Evolutionary conservation across 2,888 invertebrate species (phyloP).

Genomic region (Sphecodes monilicornis): DNA sequence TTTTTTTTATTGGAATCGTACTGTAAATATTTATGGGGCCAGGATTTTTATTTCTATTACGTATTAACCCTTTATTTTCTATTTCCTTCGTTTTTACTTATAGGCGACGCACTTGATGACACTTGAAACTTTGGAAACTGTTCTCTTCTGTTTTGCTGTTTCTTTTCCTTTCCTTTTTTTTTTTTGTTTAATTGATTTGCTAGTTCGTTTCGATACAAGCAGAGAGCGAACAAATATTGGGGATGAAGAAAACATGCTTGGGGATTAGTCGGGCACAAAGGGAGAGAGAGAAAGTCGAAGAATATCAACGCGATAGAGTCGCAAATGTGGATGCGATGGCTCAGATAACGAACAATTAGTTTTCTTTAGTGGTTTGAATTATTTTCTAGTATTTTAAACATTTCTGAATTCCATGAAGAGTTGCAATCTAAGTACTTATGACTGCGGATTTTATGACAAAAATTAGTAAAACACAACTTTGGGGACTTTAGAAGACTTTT

Average conservation of each 20-base stretch:
- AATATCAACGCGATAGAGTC: slow-evolving; percentile 33
- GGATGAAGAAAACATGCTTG: slow-evolving; percentile 47
- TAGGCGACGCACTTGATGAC: not conserved
- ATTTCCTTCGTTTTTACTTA: too few species aligned
- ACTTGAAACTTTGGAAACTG: not conserved
- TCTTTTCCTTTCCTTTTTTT: not conserved
- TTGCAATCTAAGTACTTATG: too few species aligned
- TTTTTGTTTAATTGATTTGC: not conserved
- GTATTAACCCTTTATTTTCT: too few species aligned
- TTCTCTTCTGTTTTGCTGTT: not conserved
- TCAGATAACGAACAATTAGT: slow-evolving; percentile 30
- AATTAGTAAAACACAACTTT: too few species aligned
- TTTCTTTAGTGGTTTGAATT: too few species aligned
- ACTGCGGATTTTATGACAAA: too few species aligned
- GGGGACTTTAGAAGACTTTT: too few species aligned
- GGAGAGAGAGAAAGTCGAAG: slow-evolving; percentile 59
- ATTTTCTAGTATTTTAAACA: too few species aligned
- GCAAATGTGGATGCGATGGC: not conserved
- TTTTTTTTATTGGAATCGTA: not conserved
- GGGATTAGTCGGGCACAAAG: slow-evolving; percentile 51
- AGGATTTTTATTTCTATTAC: too few species aligned
- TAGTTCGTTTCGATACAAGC: not conserved
- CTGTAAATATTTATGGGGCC: too few species aligned
- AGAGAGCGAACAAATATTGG: slow-evolving; percentile 19
- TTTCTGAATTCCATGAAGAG: too few species aligned